Evolutionary conservation across 2,888 invertebrate species (phyloP).

Genomic region (Dolichopus griseipennis): DNA sequence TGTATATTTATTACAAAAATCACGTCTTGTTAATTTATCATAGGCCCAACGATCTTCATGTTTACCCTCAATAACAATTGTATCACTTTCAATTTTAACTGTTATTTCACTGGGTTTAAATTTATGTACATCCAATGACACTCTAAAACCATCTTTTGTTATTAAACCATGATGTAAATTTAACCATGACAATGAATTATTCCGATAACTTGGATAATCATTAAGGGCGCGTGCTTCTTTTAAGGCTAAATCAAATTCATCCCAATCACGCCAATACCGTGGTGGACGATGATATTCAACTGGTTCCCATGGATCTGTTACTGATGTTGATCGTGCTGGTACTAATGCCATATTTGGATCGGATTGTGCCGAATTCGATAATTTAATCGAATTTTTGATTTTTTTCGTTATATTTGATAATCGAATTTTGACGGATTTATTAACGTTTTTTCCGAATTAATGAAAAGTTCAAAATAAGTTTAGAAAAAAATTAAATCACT

Average conservation of each 20-base stretch:
- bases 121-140: conserved; percentile 29
- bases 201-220: conserved; percentile 7
- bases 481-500: too few species aligned
- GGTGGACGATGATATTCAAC: conserved; percentile 10
- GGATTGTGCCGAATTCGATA: neutral
- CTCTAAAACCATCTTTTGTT: conserved; percentile 15
- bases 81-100: conserved; percentile 58
- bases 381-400: neutral
- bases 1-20: conserved; percentile 64
- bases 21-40: conserved; percentile 68
- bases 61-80: conserved; percentile 58
- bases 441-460: too few species aligned
- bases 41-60: conserved; percentile 63
- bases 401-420: neutral
- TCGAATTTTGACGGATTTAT: neutral
- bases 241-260: conserved; percentile 11
- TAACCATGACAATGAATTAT: conserved; percentile 8
- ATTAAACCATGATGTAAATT: conserved; percentile 10
- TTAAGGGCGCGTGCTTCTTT: neutral
- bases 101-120: conserved; percentile 61
- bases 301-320: neutral
- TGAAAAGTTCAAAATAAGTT: too few species aligned
- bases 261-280: conserved; percentile 10
- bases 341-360: conserved; percentile 10
- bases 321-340: conserved; percentile 1